A percentile compares a stretch with the other conserved stretches of the same genome.
These are phyloP conservation scores for Brachypterus glaber DNA, from an alignment of 2,888 invertebrate species.

Conservation along the genomic window DNA sequence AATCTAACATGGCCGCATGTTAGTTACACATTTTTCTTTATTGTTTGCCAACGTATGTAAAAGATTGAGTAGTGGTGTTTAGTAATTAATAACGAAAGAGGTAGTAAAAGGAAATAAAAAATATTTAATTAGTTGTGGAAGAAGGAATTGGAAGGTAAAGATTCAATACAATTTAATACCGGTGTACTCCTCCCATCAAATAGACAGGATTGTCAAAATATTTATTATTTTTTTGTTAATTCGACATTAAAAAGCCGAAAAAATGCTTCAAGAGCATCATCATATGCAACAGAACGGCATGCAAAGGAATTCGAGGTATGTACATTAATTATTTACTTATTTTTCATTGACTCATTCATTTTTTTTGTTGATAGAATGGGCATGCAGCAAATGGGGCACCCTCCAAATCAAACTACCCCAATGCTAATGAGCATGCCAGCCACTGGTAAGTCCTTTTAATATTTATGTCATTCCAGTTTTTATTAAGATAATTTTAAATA, in stretches of 20 bases:
- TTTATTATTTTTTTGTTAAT: conserved; percentile 19
- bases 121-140: conserved; percentile 6
- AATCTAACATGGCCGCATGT: conserved; percentile 76
- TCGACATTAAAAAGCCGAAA: conserved; percentile 21
- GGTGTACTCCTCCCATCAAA: conserved; percentile 27
- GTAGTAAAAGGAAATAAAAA: conserved; percentile 12
- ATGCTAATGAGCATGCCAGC: conserved; percentile 47
- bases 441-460: conserved; percentile 28
- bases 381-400: conserved; percentile 39
- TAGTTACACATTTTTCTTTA: conserved; percentile 70
- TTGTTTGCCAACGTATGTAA: conserved; percentile 60
- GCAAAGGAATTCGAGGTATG: conserved; percentile 51
- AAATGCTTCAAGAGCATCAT: conserved; percentile 50
- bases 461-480: no score
- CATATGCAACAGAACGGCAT: conserved; percentile 57
- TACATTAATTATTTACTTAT: conserved; percentile 11
- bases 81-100: conserved; percentile 29
- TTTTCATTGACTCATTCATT: conserved; percentile 4
- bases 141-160: conserved; percentile 11
- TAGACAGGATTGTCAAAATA: not conserved
- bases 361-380: conserved; percentile 31
- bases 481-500: conserved; percentile 16
- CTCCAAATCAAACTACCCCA: conserved; percentile 38
- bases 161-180: conserved; percentile 19
- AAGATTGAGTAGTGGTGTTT: conserved; percentile 46